Base-by-base conservation (phyloP, 2,888 invertebrate species). In the Hypomecis punctinalis region DNA sequence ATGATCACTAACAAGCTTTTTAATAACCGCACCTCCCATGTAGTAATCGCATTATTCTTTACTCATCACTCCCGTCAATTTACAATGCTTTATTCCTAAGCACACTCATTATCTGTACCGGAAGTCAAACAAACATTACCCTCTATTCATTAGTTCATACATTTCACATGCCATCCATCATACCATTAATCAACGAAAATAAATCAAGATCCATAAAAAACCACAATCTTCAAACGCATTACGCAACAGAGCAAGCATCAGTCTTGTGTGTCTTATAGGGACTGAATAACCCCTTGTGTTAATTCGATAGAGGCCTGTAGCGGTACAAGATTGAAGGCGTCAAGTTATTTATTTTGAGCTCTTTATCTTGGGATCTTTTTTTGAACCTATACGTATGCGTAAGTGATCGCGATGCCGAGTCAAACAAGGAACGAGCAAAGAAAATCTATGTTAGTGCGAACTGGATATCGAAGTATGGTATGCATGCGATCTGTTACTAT, bases 171-270 rank as follows among this genome's bases (percentile, higher is more conserved):
- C 66, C 77, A 84, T 84, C 80, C 76, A 82, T 82, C 79, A 82
- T 78, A 76, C 75, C 79, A 85, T 86, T 85, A 82, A 88, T 88
- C 86, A 86, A 81, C 79, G 78, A 80, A 80, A 82, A 80, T 76
- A 81, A 81, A 79, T 81, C 79, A 75, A 79, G 80, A 81, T 73
- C 79, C 76, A 78, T 76, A 82, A 83, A 85, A 85, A 85, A 76
- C 74, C 76, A 87, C 83, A 85, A 81, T 84, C 83, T 84, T 84
- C 83, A 83, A 85, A 86, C 84, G 83, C 84, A 86, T 88, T 88
- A 86, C 84, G 85, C 84, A 88, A 88, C 83, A 82, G 79, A 59
- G 80, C 79, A 74, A 76, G 81, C 83, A 83, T 84, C 84, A 79
- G 81, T 84, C 83, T 80, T 81, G n/a, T 81, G n/a, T 64, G 60